Base-by-base conservation (phyloP, 2,888 invertebrate species). In the Cordilura impudica region DNA sequence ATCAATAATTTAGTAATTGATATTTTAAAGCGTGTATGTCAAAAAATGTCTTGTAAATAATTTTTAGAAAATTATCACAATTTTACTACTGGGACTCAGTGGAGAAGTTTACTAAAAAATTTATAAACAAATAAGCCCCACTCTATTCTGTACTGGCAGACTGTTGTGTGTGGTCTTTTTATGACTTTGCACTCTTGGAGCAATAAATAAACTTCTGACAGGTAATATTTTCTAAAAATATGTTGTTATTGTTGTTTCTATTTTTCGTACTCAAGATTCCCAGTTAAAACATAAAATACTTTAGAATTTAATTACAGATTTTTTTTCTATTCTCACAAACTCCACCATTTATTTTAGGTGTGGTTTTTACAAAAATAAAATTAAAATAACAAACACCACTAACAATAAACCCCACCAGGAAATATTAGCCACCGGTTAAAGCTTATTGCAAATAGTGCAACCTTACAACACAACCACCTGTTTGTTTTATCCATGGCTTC, bases 161-260 rank as follows among this genome's bases (percentile, higher is more conserved):
- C 43, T 67, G 31, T 49, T 29, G 51, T 56, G 47, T n/a, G 26
- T 49, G 72, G 73, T 66, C 60, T 74, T 70, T 78, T 78, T 78
- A 70, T 74, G 78, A 74, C 65, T 66, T 61, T 69, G 23, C 18
- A 58, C 45, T 61, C 67, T 74, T 54, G n/a, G 19, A 60, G 74
- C 66, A 61, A 79, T 81, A 81, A 77, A 81, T 81, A 77, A 80
- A 74, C 58, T 74, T 77, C 79, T 74, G 79, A 77, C 79, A 80
- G 78, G 67, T 69, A 63, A 69, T 69, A 73, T 78, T 73, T 78
- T 49, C 58, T 63, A 43, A 51, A 60, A 73, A 58, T 14, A 35
- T 53, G 39, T 54, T 47, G 10, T 67, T 54, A 18, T 35, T 29
- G 14, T 43, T 65, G 14, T 51, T 14, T 53, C 31, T 8, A 35